Evolutionary conservation across 2,797 vertebrate genomes (phyloP), one percentile per base, ranked within the genome.

Genomic region (Hemitrygon akajei): DNA sequence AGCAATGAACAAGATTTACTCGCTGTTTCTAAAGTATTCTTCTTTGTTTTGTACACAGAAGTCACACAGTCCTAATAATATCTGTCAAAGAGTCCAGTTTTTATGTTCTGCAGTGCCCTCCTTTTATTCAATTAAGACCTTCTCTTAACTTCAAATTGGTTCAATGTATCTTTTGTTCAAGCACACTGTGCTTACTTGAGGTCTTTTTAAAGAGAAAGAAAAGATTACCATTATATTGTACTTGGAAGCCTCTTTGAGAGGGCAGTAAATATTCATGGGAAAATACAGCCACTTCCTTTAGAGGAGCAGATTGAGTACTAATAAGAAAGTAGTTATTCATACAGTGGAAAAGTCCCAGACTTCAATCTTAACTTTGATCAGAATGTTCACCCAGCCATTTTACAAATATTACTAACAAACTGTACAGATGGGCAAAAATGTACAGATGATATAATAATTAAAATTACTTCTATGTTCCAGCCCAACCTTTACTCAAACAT

Each of bases 281-380:
- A 63, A n/a, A 86, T 56, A 56, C 79, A 82, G 16, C 56, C 1
- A 58, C 82, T 86, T 86, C 58, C 82, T 86, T 86, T 86, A n/a
- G 60, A 58, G 58, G 81, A 86, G 1, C 58, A n/a, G 10, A 6
- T n/a, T 63, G 58, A 63, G 58, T 60, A n/a, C 27, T 60, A 60
- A 60, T 86, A 30, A 86, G 56, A 86, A 60, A n/a, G 12, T 86
- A 86, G 27, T 86, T 86, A 86, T 86, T 86, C 82, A 63, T 86
- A 56, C 12, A 16, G 0, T 30, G 10, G 56, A 60, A 63, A 86
- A 86, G 27, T n/a, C 56, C 12, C 82, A 84, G 58, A 27, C 58
- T n/a, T 86, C 82, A 60, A 34, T n/a, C 7, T 77, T n/a, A 60
- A 63, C 27, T 63, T 27, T 60, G 56, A 86, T 86, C 82, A 86